Percentiles rank a stretch among this genome's conserved stretches.
Conservation (phyloP, 2,113 vertebrate genomes). For the Craseonycteris thonglongyai region DNA sequence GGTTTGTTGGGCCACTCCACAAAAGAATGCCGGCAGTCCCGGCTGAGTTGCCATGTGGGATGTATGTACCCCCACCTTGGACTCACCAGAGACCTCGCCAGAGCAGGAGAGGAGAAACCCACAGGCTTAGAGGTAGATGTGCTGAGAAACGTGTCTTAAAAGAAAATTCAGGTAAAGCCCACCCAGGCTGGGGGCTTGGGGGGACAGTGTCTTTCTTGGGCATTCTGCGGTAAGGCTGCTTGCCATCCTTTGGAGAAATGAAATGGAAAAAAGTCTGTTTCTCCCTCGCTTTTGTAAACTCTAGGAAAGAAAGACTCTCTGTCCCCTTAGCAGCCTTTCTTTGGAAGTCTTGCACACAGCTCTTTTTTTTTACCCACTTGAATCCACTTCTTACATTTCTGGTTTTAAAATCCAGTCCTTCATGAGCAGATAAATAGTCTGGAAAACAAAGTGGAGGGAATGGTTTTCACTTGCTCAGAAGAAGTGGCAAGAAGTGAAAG, state of each 20-base stretch:
- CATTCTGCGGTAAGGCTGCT: not conserved
- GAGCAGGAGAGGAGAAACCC: not conserved
- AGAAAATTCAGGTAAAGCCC: not conserved
- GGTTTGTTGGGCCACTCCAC: not conserved
- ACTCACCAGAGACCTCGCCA: not conserved
- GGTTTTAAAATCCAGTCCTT: slow-evolving; percentile 2
- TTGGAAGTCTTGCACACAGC: not conserved
- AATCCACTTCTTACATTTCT: slow-evolving; percentile 6
- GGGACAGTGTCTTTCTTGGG: not conserved
- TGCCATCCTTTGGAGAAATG: not conserved
- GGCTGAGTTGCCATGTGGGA: not conserved
- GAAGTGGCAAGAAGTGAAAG: not conserved
- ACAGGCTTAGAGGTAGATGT: not conserved
- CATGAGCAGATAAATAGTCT: not conserved
- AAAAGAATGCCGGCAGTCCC: not conserved
- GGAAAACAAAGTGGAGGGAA: not conserved
- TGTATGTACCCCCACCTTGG: not conserved
- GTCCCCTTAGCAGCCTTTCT: not conserved
- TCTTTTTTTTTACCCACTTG: not conserved
- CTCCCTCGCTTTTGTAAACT: not conserved
- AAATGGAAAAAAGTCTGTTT: not conserved
- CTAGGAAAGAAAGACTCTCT: not conserved
- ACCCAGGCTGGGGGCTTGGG: no score
- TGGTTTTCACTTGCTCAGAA: not conserved
- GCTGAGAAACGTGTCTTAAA: not conserved